These are phyloP conservation scores for Paracanthobrama guichenoti DNA, from an alignment of 2,113 vertebrate genomes.

Conservation along the genomic window DNA sequence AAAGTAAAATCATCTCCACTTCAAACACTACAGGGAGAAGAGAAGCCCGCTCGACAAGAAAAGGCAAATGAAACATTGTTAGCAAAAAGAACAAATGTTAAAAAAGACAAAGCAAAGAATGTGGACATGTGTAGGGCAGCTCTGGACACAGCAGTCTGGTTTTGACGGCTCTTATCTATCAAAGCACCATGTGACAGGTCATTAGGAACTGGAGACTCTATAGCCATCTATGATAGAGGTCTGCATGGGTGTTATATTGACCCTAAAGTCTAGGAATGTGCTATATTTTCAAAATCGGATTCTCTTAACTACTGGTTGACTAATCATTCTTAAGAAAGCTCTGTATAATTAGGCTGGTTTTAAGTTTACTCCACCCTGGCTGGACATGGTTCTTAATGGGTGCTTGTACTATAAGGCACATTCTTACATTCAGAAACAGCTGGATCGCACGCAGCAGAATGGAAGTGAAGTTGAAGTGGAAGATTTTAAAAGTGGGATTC, in stretches of 20 bases:
- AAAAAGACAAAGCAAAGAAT: constrained; percentile 15
- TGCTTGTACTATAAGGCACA: background rate
- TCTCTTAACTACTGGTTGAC: no score
- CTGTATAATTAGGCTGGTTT: background rate
- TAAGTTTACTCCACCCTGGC: background rate
- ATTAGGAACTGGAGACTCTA: background rate
- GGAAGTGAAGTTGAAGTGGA: background rate
- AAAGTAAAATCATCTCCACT: constrained; percentile 44
- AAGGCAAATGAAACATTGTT: constrained; percentile 7
- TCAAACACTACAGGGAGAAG: constrained; percentile 30
- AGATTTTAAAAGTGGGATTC: background rate
- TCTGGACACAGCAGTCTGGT: background rate
- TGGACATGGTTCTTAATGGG: background rate
- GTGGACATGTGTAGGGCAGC: background rate
- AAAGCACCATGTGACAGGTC: background rate
- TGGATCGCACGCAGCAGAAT: background rate
- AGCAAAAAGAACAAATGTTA: background rate
- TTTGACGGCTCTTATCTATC: background rate
- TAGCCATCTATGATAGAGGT: background rate
- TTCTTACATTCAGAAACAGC: background rate
- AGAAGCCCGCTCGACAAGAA: constrained; percentile 13
- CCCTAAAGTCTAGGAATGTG: background rate
- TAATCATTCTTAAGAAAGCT: no score
- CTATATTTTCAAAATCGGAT: background rate
- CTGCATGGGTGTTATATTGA: background rate